Conservation (phyloP, 2,113 vertebrate genomes). For the Corythaixoides concolor region DNA sequence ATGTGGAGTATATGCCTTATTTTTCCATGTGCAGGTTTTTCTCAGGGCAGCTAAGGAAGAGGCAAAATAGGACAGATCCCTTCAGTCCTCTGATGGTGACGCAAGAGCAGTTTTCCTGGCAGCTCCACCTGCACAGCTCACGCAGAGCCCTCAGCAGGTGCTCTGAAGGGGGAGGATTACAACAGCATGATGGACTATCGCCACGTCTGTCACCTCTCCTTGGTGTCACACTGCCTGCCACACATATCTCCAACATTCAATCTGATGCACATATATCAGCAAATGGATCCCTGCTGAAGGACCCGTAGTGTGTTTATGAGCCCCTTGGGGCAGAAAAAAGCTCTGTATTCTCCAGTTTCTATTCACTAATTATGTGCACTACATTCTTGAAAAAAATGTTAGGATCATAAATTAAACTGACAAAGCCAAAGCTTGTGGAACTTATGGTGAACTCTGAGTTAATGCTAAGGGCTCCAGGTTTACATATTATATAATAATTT, state of each 20-base stretch:
- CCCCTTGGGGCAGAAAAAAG: not conserved
- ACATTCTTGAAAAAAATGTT: not conserved
- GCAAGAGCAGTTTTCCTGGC: not conserved
- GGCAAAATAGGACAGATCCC: not conserved
- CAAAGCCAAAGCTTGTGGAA: not conserved
- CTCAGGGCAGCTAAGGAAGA: not conserved
- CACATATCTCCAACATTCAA: accelerated
- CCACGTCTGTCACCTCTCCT: not conserved
- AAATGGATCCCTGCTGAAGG: not conserved
- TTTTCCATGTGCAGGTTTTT: not conserved
- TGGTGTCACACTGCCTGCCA: not conserved
- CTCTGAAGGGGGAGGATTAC: not conserved
- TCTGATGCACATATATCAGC: accelerated
- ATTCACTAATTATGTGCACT: not conserved
- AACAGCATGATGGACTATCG: accelerated
- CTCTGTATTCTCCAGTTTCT: not conserved
- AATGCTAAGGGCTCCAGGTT: not conserved
- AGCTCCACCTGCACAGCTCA: not conserved
- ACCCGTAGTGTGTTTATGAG: not conserved
- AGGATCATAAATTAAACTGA: not conserved
- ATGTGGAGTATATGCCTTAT: not conserved
- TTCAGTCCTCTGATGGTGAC: not conserved
- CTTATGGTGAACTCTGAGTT: not conserved
- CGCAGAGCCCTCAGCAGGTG: not conserved
- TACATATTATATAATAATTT: not conserved